Evolutionary conservation across 1,140 invertebrate genomes (phyloP).

Genomic region (Gryon sp.): DNA sequence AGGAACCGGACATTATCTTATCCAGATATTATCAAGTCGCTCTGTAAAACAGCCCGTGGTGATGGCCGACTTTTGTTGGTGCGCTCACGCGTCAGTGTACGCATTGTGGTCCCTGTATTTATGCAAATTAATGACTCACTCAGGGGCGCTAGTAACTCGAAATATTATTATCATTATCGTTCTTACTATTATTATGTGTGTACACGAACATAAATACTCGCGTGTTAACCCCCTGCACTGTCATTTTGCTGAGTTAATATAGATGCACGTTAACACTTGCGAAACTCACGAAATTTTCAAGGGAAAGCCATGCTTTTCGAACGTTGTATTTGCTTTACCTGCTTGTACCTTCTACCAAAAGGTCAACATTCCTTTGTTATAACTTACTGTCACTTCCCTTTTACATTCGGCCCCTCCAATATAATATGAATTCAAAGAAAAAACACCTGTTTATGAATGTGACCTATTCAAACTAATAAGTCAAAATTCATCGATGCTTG

Average conservation of each 20-base stretch:
- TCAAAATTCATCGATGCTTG: no score
- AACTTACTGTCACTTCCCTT: no score
- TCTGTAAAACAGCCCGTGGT: slow-evolving; percentile 61
- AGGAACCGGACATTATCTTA: slow-evolving; percentile 68
- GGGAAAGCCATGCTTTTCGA: slow-evolving; percentile 20
- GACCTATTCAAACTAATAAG: no score
- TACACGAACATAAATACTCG: slow-evolving; percentile 55
- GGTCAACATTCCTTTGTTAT: slow-evolving; percentile 22
- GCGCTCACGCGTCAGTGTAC: slow-evolving; percentile 45
- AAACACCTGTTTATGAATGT: no score
- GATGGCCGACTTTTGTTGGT: slow-evolving; percentile 57
- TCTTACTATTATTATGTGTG: slow-evolving; percentile 48
- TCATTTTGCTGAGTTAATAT: slow-evolving; percentile 30
- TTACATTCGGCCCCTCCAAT: no score
- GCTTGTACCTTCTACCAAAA: neutral
- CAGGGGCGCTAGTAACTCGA: slow-evolving; percentile 56
- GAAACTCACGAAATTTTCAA: slow-evolving; percentile 19
- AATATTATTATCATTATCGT: slow-evolving; percentile 63
- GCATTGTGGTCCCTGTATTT: slow-evolving; percentile 62
- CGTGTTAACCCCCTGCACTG: slow-evolving; percentile 39
- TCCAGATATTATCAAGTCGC: slow-evolving; percentile 69
- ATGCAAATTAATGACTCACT: slow-evolving; percentile 64
- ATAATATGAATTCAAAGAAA: no score
- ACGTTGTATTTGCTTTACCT: neutral
- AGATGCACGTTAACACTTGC: slow-evolving; percentile 34